Conservation (phyloP, 2,113 vertebrate genomes). For the Miniopterus natalensis region DNA sequence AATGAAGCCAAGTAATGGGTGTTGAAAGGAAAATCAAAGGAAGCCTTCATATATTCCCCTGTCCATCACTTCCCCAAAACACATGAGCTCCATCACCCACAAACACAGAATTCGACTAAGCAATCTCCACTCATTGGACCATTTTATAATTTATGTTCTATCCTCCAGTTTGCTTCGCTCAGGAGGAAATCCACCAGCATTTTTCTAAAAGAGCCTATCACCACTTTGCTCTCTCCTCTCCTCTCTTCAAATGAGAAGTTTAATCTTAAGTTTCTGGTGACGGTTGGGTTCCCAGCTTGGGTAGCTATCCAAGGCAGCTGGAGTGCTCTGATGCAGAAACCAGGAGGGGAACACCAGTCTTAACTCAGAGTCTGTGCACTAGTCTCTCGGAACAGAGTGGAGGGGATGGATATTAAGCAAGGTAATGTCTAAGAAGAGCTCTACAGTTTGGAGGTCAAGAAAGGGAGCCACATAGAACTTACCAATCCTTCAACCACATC, state of each 20-base stretch:
- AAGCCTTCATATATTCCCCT: not conserved
- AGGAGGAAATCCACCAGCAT: not conserved
- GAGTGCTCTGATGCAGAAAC: not conserved
- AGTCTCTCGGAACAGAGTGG: not conserved
- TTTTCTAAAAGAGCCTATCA: not conserved
- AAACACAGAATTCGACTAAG: not conserved
- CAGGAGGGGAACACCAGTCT: not conserved
- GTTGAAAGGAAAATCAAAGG: not conserved
- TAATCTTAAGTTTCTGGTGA: not conserved
- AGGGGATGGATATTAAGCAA: not conserved
- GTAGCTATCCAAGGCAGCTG: not conserved
- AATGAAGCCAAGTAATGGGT: not conserved
- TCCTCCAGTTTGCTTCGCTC: not conserved
- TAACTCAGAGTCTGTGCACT: not conserved
- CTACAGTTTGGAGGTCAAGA: not conserved
- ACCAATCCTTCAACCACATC: not conserved
- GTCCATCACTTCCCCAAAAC: not conserved
- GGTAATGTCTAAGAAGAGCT: not conserved
- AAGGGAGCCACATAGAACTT: not conserved
- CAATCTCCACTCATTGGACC: not conserved
- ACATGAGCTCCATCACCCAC: not conserved
- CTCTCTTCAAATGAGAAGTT: not conserved
- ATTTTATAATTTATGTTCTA: not conserved
- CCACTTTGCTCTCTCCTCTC: not conserved
- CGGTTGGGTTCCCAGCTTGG: not conserved